Percentiles rank a stretch among this genome's conserved stretches.
These are phyloP conservation scores for Osmerus mordax DNA, from an alignment of 2,113 vertebrate species.

Conservation along the genomic window DNA sequence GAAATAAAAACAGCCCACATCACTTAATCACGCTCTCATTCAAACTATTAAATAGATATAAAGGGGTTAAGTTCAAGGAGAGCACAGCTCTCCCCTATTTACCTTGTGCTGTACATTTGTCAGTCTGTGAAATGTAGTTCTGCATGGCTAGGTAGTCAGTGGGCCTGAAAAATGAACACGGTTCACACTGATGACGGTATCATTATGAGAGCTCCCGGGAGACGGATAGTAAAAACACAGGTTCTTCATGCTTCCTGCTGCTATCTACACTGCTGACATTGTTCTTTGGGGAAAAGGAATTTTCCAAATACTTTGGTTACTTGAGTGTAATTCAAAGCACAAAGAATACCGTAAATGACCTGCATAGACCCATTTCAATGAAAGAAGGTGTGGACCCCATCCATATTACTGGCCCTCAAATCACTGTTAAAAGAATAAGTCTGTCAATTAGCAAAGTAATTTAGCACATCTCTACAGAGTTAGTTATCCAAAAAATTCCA, in stretches of 20 bases:
- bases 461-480: too few relatives aligned
- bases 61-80: not conserved
- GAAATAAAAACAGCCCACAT: too few relatives aligned
- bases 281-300: not conserved
- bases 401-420: too few relatives aligned
- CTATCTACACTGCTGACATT: conserved; percentile 6
- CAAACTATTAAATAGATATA: not conserved
- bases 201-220: conserved; percentile 1
- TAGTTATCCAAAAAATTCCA: too few relatives aligned
- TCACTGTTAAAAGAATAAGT: too few relatives aligned
- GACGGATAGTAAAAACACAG: conserved; percentile 8
- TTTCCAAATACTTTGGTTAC: not conserved
- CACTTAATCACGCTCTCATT: not conserved
- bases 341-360: not conserved
- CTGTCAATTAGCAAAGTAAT: too few relatives aligned
- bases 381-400: too few relatives aligned
- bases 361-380: too few relatives aligned
- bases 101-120: conserved; percentile 11
- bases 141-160: conserved; percentile 18
- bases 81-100: not conserved
- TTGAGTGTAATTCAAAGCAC: not conserved
- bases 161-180: conserved; percentile 11
- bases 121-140: conserved; percentile 14
- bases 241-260: not conserved
- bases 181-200: conserved; percentile 8